phyloP scores from a whole-genome alignment of 2,113 vertebrate species.

The Macrotis lagotis region DNA sequence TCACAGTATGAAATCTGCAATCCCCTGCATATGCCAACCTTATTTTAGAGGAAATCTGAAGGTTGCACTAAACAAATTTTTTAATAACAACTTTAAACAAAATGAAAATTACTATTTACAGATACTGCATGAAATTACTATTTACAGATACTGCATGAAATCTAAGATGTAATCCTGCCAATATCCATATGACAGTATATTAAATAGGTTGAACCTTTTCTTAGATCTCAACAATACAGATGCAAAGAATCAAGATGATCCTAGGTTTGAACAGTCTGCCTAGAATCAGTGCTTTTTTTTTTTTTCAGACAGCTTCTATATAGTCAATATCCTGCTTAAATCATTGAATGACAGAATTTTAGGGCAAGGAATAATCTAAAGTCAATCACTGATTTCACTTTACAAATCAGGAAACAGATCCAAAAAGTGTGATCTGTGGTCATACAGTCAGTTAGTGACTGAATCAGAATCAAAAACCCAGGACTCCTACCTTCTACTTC shows the following conservation, averaged over 20 bases:
- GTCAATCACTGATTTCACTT: background rate
- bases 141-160: background rate
- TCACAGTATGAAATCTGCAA: background rate
- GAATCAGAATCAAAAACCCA: background rate
- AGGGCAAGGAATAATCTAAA: background rate
- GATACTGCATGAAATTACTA: background rate
- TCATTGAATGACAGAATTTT: background rate
- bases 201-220: background rate
- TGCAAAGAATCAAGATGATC: conserved; percentile 26
- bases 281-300: background rate
- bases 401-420: background rate
- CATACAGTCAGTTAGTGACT: background rate
- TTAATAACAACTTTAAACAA: background rate
- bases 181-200: background rate
- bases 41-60: background rate
- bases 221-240: conserved; percentile 13
- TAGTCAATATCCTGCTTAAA: background rate
- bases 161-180: background rate
- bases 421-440: background rate
- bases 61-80: background rate
- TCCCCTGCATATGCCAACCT: background rate
- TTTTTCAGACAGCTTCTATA: background rate
- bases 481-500: background rate
- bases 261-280: background rate
- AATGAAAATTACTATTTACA: background rate